Conservation (phyloP, 2,113 vertebrate genomes). For the Bombycilla garrulus region DNA sequence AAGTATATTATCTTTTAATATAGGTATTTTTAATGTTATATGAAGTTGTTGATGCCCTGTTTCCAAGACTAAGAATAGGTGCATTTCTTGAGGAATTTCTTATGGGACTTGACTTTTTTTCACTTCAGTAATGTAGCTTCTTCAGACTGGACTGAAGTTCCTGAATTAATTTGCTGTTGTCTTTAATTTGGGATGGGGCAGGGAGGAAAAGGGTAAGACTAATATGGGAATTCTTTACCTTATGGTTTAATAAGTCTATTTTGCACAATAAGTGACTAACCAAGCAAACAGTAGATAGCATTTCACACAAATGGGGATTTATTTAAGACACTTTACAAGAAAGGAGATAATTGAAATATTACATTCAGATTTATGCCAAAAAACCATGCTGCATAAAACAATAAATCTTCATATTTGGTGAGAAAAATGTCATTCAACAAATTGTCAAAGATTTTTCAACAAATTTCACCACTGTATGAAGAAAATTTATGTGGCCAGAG, state of each 20-base stretch:
- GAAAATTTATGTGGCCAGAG: neutral
- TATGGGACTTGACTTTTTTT: neutral
- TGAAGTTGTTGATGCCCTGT: neutral
- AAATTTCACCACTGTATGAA: neutral
- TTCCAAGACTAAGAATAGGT: neutral
- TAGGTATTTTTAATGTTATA: neutral
- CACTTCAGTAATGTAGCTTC: neutral
- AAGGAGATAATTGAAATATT: neutral
- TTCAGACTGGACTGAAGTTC: neutral
- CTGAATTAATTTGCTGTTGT: neutral
- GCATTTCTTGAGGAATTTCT: neutral
- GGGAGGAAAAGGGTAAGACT: neutral
- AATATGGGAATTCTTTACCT: neutral
- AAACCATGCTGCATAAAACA: neutral
- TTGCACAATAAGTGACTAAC: neutral
- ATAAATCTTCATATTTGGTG: neutral
- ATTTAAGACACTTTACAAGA: neutral
- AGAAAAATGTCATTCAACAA: neutral
- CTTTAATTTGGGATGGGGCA: neutral
- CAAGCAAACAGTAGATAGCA: neutral
- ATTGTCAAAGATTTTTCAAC: neutral
- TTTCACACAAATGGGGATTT: neutral
- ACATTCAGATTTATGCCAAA: neutral
- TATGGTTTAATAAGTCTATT: neutral
- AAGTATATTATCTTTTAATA: neutral